Percentiles rank a stretch among this genome's conserved stretches.
Conservation (phyloP, 2,888 invertebrate species). For the Heliconius ethilla region DNA sequence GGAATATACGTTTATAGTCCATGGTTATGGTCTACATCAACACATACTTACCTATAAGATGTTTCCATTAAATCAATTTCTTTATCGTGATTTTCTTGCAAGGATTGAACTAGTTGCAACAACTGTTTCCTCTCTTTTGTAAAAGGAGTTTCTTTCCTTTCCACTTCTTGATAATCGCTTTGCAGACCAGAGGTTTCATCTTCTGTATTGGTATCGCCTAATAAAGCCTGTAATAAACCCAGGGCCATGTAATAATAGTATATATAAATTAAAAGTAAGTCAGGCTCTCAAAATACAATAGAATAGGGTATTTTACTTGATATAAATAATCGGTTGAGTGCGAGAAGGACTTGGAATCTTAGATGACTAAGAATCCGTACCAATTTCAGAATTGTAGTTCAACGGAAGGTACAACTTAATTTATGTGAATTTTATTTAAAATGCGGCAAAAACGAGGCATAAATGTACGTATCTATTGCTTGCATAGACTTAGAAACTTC, state of each 20-base stretch:
- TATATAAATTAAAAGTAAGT: background rate
- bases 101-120: slow-evolving; percentile 74
- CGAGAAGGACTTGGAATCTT: no score
- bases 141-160: slow-evolving; percentile 60
- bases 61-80: slow-evolving; percentile 84
- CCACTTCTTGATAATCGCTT: slow-evolving; percentile 51
- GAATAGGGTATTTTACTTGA: background rate
- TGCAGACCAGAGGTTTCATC: slow-evolving; percentile 43
- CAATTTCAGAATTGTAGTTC: no score
- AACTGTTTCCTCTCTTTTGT: slow-evolving; percentile 68
- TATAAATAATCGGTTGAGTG: background rate
- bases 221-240: slow-evolving; percentile 57
- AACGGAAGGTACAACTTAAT: no score
- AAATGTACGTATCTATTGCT: no score
- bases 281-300: background rate
- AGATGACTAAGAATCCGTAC: no score
- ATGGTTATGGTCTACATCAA: background rate
- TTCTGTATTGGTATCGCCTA: slow-evolving; percentile 56
- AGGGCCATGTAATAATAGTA: no score
- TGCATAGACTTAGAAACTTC: no score
- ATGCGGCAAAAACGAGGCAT: no score
- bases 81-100: slow-evolving; percentile 83
- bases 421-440: no score
- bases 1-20: background rate
- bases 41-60: slow-evolving; percentile 78